A percentile compares a stretch with the other conserved stretches of the same genome.
Conservation (phyloP, 1,140 invertebrate species). For the Drosophila nigromelanica region DNA sequence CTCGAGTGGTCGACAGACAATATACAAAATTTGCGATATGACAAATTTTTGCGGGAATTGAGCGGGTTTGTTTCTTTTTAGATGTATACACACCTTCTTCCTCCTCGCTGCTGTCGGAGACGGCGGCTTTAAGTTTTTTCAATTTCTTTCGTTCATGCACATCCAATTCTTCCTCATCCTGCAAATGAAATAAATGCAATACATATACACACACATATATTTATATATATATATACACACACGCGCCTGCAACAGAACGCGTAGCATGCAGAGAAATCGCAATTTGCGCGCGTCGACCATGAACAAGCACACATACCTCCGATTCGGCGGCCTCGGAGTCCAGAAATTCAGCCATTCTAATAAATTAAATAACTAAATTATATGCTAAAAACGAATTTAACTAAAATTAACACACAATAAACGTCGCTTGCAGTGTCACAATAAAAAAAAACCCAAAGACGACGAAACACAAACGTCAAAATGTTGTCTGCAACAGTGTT, state of each 20-base stretch:
- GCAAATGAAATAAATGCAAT: constrained; percentile 24
- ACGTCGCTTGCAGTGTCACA: constrained; percentile 67
- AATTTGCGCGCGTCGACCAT: constrained; percentile 10
- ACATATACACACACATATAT: constrained; percentile 37
- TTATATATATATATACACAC: constrained; percentile 22
- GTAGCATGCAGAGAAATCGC: constrained; percentile 39
- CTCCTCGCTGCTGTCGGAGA: constrained; percentile 87
- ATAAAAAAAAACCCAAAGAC: constrained; percentile 62
- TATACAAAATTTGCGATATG: neutral
- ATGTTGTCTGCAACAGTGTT: constrained; percentile 20
- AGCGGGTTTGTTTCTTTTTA: neutral
- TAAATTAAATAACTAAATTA: constrained; percentile 78
- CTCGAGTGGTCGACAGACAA: neutral
- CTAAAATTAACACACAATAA: constrained; percentile 70
- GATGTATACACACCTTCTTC: constrained; percentile 85
- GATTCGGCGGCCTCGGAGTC: constrained; percentile 93
- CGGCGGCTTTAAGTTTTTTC: constrained; percentile 87
- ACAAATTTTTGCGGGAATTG: neutral
- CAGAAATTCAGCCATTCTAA: constrained; percentile 90
- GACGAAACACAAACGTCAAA: constrained; percentile 41
- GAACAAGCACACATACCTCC: constrained; percentile 85
- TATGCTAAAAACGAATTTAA: constrained; percentile 73
- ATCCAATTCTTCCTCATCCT: constrained; percentile 88
- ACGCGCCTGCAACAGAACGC: constrained; percentile 40
- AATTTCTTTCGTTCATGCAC: constrained; percentile 87